Percentiles rank a stretch among this genome's conserved stretches.
phyloP scores from a whole-genome alignment of 2,888 invertebrate genomes.

The Phoenoteleia sp. region DNA sequence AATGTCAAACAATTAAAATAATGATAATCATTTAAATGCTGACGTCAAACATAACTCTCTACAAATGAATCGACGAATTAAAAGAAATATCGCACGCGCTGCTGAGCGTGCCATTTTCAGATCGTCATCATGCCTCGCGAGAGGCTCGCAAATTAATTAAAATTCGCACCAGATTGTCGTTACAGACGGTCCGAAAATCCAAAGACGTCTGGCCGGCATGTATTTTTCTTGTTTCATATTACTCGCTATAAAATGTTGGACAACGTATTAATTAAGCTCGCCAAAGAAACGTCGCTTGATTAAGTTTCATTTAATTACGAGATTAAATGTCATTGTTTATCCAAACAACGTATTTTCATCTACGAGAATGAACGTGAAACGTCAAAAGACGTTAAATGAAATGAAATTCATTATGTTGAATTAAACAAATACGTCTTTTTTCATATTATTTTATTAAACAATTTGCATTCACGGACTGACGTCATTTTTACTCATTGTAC shows the following conservation, averaged over 20 bases:
- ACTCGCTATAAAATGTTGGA: slow-evolving; percentile 34
- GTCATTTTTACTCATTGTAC: slow-evolving; percentile 31
- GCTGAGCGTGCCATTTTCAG: slow-evolving; percentile 5
- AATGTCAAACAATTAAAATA: neutral
- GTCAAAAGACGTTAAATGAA: slow-evolving; percentile 24
- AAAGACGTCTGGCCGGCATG: slow-evolving; percentile 21
- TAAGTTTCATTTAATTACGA: slow-evolving; percentile 47
- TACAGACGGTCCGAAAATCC: slow-evolving; percentile 28
- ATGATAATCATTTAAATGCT: neutral
- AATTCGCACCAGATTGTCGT: slow-evolving; percentile 14
- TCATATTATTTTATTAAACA: slow-evolving; percentile 35
- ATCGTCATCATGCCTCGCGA: slow-evolving; percentile 4
- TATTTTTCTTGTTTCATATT: slow-evolving; percentile 27
- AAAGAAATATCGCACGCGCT: slow-evolving; percentile 30
- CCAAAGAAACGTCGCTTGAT: slow-evolving; percentile 40
- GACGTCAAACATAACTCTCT: neutral
- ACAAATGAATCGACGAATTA: slow-evolving; percentile 30
- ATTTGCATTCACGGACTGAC: slow-evolving; percentile 8
- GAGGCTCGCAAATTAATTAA: slow-evolving; percentile 51
- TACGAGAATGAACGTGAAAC: slow-evolving; percentile 8
- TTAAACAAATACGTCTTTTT: slow-evolving; percentile 29
- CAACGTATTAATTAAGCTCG: slow-evolving; percentile 45
- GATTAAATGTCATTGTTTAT: slow-evolving; percentile 48
- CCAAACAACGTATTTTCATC: slow-evolving; percentile 39
- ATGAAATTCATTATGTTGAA: slow-evolving; percentile 20